Percentiles rank a stretch among this genome's conserved stretches.
These are phyloP conservation scores for Aphrophora alni DNA, from an alignment of 2,888 invertebrate species.

Conservation along the genomic window DNA sequence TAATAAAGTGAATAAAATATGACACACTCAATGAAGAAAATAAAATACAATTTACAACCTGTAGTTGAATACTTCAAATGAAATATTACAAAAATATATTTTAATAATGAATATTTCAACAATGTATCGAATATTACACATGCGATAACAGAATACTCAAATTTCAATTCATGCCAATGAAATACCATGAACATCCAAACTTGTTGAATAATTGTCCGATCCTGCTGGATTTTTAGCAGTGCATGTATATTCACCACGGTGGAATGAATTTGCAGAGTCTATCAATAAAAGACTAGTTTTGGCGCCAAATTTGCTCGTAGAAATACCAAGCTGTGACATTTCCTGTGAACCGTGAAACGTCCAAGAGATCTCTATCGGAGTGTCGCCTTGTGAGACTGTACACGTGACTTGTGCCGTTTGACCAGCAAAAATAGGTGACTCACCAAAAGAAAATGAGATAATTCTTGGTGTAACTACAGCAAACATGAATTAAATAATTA, in stretches of 20 bases:
- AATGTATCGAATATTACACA: not conserved
- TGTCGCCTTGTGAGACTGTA: constrained; percentile 55
- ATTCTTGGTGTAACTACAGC: constrained; percentile 79
- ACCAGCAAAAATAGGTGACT: constrained; percentile 50
- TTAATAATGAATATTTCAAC: too few species aligned
- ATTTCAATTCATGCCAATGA: not conserved
- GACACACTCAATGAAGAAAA: too few species aligned
- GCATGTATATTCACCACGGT: constrained; percentile 67
- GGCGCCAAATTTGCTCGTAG: constrained; percentile 59
- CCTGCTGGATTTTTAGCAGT: constrained; percentile 65
- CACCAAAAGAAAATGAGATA: constrained; percentile 57
- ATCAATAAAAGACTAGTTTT: constrained; percentile 59
- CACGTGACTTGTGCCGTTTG: constrained; percentile 54
- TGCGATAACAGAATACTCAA: not conserved
- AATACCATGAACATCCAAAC: constrained; percentile 65
- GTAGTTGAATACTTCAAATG: too few species aligned
- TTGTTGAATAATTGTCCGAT: constrained; percentile 60
- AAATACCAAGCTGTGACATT: constrained; percentile 56
- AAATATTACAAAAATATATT: too few species aligned
- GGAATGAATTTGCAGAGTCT: constrained; percentile 65
- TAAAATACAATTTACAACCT: too few species aligned
- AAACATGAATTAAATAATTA: constrained; percentile 46
- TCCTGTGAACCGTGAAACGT: constrained; percentile 42
- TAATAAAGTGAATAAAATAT: too few species aligned
- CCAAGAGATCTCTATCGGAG: constrained; percentile 55